Evolutionary conservation across 2,888 invertebrate species (phyloP).

Genomic region (Meteorus colon): DNA sequence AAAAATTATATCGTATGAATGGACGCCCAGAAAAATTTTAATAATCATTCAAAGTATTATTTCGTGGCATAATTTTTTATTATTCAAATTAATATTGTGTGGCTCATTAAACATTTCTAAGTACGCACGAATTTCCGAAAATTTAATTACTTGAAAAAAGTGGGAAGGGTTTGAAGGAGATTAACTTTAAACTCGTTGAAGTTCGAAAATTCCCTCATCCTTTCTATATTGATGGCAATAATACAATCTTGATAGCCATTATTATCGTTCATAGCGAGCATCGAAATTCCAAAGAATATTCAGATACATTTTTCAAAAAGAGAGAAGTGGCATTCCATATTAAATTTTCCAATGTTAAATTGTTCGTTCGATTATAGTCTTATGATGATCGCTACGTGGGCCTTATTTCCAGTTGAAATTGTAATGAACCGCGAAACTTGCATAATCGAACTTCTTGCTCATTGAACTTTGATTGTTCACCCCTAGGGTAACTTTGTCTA

Average conservation of each 20-base stretch:
- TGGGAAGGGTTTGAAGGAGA: background rate
- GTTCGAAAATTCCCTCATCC: background rate
- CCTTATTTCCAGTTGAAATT: conserved; percentile 15
- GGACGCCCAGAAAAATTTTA: too few relatives aligned
- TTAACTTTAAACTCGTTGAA: background rate
- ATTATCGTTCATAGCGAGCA: background rate
- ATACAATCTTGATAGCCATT: background rate
- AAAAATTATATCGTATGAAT: too few relatives aligned
- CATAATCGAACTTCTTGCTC: conserved; percentile 40
- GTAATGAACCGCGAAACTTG: conserved; percentile 38
- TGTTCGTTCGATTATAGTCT: conserved; percentile 20
- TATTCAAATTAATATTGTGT: background rate
- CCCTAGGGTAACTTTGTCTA: conserved; percentile 28
- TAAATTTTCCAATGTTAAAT: background rate
- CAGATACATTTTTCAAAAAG: background rate
- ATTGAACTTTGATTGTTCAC: conserved; percentile 37
- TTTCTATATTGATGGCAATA: background rate
- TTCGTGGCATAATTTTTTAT: background rate
- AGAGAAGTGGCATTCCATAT: background rate
- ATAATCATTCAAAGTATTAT: too few relatives aligned
- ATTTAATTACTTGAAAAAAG: conserved; percentile 1
- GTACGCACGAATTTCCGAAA: background rate
- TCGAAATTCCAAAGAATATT: background rate
- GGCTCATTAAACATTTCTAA: background rate
- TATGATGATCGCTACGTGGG: conserved; percentile 14